Base-by-base conservation (phyloP, 53 echinoderm and acorn worm genomes). In the Paelopatides confundens region DNA sequence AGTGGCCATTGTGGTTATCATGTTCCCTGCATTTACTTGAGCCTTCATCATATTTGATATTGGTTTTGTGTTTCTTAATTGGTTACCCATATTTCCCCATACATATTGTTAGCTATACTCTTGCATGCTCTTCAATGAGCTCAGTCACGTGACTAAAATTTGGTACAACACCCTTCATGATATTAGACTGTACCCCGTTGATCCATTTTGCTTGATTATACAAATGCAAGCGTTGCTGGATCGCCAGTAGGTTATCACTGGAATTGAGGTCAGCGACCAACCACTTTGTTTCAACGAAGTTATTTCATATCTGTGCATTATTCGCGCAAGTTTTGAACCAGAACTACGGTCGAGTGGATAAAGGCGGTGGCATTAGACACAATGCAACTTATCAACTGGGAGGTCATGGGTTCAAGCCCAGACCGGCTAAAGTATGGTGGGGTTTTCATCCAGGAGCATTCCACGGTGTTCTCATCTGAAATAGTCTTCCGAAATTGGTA, bases 101-200 rank as follows among this genome's bases (percentile, higher is more conserved):
- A n/a, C 2, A 89, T 65, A 37, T 92, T 92, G 50, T 81, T 89
- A 18, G 82, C 89, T 1, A n/a, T n/a, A 82, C 63, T 82, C 86
- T 70, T 21, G 89, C 89, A 13, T 85, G 52, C n/a, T 86, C 71
- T 71, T 93, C 93, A 17, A 93, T 54, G 37, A 90, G 90, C 51
- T 81, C 77, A 8, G 93, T 90, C 90, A 93, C 82, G 8, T 85
- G n/a, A n/a, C n/a, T n/a, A n/a, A n/a, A n/a, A n/a, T n/a, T n/a
- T n/a, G n/a, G 66, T 0, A 51, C 76, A 24, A 63, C 29, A 11
- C n/a, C 24, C 15, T 54, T 11, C 21, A 74, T 53, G 18, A 93
- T 90, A 15, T 86, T 30, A 18, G 17, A n/a, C 58, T 90, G 87
- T 13, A 84, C 87, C 35, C 69, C n/a, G 32, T 62, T 82, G 0